phyloP scores from a whole-genome alignment of 2,797 vertebrate species.

The Poeciliopsis turneri region DNA sequence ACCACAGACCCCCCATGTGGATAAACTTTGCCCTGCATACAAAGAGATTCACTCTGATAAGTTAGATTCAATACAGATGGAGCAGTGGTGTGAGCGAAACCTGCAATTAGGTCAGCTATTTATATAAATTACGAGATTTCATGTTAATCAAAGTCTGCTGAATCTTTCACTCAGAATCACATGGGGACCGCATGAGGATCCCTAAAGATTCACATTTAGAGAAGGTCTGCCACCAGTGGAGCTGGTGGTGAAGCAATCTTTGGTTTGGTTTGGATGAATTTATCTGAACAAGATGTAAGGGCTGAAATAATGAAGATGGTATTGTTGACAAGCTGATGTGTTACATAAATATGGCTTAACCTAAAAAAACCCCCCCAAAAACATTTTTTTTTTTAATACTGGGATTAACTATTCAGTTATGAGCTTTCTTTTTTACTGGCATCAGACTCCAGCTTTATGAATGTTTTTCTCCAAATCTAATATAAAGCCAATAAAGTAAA shows the following conservation, averaged over 20 bases:
- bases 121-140: conserved; percentile 31
- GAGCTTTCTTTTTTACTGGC: background rate
- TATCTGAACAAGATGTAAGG: background rate
- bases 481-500: background rate
- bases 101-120: conserved; percentile 40
- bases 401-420: background rate
- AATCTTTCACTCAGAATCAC: conserved; percentile 12
- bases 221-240: background rate
- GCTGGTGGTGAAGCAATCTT: background rate
- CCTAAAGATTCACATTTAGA: conserved; percentile 7
- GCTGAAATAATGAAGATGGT: background rate
- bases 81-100: conserved; percentile 11
- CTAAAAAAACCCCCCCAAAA: background rate
- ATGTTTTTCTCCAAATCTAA: background rate
- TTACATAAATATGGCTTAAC: background rate
- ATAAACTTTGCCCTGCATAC: conserved; percentile 29
- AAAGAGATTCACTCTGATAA: conserved; percentile 34
- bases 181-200: conserved; percentile 5
- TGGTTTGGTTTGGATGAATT: background rate
- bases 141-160: conserved; percentile 33
- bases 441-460: background rate
- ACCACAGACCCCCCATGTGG: conserved; percentile 66
- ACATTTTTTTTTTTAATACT: background rate
- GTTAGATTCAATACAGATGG: conserved; percentile 33
- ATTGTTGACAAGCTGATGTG: background rate